Evolutionary conservation across 2,113 vertebrate species (phyloP), one percentile per base, ranked within the genome.

Genomic region (Brachyhypopomus occidentalis): DNA sequence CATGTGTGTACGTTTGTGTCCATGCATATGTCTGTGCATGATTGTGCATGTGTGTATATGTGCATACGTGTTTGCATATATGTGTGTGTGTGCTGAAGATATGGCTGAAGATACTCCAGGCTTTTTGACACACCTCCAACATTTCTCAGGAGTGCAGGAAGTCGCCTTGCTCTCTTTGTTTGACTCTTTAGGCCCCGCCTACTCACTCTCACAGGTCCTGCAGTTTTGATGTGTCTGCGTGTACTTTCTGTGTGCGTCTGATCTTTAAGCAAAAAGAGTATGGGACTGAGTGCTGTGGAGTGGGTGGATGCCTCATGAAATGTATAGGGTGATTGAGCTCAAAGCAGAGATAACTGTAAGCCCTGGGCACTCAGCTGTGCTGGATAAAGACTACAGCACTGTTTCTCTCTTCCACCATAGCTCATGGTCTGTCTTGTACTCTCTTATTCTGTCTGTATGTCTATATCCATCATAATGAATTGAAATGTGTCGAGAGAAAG

Each of bases 181-280:
- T 74, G 66, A 76, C 73, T 64, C 52, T 66, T 56, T 67, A 41
- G 16, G 72, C 34, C 38, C 58, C 34, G 60, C 80, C 80, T 52
- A 19, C 56, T 72, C 58, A 59, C 62, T 66, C 63, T 48, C n/a
- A 5, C 59, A 19, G 9, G 59, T 77, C 77, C 12, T 66, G 59
- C 78, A 48, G 62, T 63, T 73, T 85, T 78, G 63, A 81, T 78
- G 66, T 69, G 75, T 36, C 36, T 70, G 34, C 1, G 36, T 17
- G 41, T 60, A 5, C 38, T 45, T 19, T 25, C 19, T 30, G 63
- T 67, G 41, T 67, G 52, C 38, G 1, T 77, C 66, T 77, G 78
- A 83, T 60, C 82, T 70, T 23, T 70, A 80, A 48, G 59, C 77
- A 30, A 63, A 80, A 80, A 77, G 36, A 78, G 20, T 22, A 23